These are phyloP conservation scores for Gouania willdenowi DNA, from an alignment of 2,797 vertebrate genomes.

Conservation along the genomic window DNA sequence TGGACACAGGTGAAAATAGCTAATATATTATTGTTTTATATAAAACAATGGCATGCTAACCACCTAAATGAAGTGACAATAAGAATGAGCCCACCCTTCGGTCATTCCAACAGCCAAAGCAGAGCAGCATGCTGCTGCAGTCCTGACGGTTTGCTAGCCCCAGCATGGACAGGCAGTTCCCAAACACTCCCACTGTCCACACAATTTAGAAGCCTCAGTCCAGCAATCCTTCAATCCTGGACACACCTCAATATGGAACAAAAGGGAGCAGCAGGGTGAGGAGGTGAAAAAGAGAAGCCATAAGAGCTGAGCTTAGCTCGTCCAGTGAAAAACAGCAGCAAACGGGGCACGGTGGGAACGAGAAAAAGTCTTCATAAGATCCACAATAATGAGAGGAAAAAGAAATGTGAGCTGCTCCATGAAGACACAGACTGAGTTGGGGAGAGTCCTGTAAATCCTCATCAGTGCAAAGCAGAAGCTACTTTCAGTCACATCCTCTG, in stretches of 20 bases:
- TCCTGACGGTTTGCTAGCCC: conserved; percentile 65
- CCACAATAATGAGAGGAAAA: conserved; percentile 2
- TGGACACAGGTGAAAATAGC: neutral
- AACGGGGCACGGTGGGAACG: conserved; percentile 5
- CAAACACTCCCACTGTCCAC: conserved; percentile 33
- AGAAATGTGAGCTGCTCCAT: conserved; percentile 19
- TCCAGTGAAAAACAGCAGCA: conserved; percentile 14
- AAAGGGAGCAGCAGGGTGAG: conserved; percentile 36
- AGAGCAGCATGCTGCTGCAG: conserved; percentile 77
- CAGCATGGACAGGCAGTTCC: conserved; percentile 60
- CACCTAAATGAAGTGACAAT: conserved; percentile 7
- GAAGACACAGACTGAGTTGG: conserved; percentile 27
- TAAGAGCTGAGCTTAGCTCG: conserved; percentile 22
- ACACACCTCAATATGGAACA: conserved; percentile 54
- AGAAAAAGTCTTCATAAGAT: conserved; percentile 16
- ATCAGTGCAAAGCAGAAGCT: conserved; percentile 29
- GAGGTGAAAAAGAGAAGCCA: conserved; percentile 33
- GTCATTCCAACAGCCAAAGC: conserved; percentile 83
- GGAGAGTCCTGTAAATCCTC: conserved; percentile 30
- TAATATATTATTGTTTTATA: conserved; percentile 1
- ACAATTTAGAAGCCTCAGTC: conserved; percentile 49
- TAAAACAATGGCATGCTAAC: neutral
- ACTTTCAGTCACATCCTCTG: conserved; percentile 23
- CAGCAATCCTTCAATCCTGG: conserved; percentile 41
- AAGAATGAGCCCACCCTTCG: conserved; percentile 78